Evolutionary conservation across 1,140 invertebrate genomes (phyloP).

Genomic region (Chionoecetes opilio): DNA sequence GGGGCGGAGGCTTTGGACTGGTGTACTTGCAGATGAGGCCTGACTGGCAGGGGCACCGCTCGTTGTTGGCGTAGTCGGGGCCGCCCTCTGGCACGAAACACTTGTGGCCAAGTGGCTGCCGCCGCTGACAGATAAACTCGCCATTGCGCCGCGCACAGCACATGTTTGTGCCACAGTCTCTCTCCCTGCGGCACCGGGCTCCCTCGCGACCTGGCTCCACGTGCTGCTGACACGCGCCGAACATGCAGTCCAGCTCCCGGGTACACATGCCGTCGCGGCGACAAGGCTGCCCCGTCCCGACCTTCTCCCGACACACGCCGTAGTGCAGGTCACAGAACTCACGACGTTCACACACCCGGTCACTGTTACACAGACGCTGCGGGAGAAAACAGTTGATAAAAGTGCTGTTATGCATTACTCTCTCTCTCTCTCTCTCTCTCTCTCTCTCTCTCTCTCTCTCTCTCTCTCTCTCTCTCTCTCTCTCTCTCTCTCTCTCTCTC

Average conservation of each 20-base stretch:
- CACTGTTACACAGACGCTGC: constrained; percentile 60
- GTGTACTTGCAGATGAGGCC: constrained; percentile 63
- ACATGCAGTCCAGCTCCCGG: constrained; percentile 56
- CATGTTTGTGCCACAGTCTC: constrained; percentile 41
- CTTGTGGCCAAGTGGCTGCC: constrained; percentile 34
- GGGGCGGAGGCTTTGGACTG: constrained; percentile 43
- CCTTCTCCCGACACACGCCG: constrained; percentile 48
- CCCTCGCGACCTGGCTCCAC: constrained; percentile 53
- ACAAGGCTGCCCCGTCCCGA: neutral
- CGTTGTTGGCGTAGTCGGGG: constrained; percentile 56
- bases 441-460: too few species aligned
- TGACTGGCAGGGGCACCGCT: constrained; percentile 49
- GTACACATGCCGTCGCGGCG: constrained; percentile 61
- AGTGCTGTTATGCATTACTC: neutral
- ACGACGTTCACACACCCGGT: constrained; percentile 1
- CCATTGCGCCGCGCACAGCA: constrained; percentile 64
- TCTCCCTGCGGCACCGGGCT: constrained; percentile 47
- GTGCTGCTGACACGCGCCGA: constrained; percentile 24
- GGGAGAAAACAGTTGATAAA: neutral
- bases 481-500: too few species aligned
- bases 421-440: neutral
- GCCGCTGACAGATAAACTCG: constrained; percentile 50
- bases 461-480: too few species aligned
- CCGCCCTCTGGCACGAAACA: constrained; percentile 68
- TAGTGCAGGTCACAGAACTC: constrained; percentile 67